phyloP scores from a whole-genome alignment of 1,140 invertebrate genomes.

The Piezodorus guildinii region DNA sequence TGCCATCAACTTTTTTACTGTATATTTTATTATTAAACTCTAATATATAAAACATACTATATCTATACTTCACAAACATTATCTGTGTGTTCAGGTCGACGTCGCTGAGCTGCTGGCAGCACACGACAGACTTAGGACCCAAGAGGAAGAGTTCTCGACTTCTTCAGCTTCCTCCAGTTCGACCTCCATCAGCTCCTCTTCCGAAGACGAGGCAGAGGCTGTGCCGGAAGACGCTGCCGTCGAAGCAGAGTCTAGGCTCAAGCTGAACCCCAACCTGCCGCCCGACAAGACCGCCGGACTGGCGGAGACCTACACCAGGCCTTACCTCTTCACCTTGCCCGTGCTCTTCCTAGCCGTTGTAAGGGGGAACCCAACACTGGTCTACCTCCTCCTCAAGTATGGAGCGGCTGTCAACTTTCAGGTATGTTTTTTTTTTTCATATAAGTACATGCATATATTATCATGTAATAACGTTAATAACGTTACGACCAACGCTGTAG shows the following conservation, averaged over 20 bases:
- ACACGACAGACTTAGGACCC: conserved; percentile 32
- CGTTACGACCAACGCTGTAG: too few relatives aligned
- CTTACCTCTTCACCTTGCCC: conserved; percentile 41
- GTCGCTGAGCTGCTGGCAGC: conserved; percentile 34
- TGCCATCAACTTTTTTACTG: too few relatives aligned
- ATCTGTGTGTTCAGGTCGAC: conserved; percentile 18
- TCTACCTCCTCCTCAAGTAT: conserved; percentile 42
- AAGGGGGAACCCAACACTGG: conserved; percentile 38
- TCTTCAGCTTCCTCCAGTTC: conserved; percentile 27
- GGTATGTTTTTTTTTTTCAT: too few relatives aligned
- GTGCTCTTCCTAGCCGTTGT: conserved; percentile 43
- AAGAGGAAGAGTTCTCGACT: conserved; percentile 24
- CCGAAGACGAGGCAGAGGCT: conserved; percentile 23
- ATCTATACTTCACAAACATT: too few relatives aligned
- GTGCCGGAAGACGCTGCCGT: conserved; percentile 17
- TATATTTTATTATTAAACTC: too few relatives aligned
- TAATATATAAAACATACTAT: too few relatives aligned
- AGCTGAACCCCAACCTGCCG: conserved; percentile 31
- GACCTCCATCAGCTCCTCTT: conserved; percentile 22
- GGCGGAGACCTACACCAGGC: conserved; percentile 36
- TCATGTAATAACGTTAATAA: too few relatives aligned
- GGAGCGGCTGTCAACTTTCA: conserved; percentile 40
- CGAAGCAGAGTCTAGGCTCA: conserved; percentile 28
- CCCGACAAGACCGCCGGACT: conserved; percentile 32
- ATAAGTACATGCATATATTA: too few relatives aligned